Base-by-base conservation (phyloP, 2,888 invertebrate genomes). In the Hydriomena furcata region DNA sequence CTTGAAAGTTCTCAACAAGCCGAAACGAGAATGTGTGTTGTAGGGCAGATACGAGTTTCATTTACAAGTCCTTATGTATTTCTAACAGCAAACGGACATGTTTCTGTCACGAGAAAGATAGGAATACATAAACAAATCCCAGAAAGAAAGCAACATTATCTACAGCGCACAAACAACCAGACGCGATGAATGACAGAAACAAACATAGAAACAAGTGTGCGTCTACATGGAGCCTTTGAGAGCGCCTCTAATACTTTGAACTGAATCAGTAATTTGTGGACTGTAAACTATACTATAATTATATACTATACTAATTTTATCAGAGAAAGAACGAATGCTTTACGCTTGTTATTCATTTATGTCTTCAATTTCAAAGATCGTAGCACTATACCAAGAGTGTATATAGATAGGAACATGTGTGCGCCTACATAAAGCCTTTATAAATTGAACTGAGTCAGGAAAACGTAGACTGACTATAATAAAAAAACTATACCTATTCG, bases 161-260 rank as follows among this genome's bases (percentile, higher is more conserved):
- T 65, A 56, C 58, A 61, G 46, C 31, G 47, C 35, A 40, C 66
- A 66, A 68, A 68, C 71, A 71, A 57, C 56, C 66, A 71, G 74
- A 76, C 73, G 66, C 63, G 71, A 58, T 85, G 89, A 90, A 79
- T 84, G 90, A 90, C 86, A 89, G 83, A 84, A 79, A 80, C 89
- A 89, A 90, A 90, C 88, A 88, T 72, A 79, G 74, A 76, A 82
- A 80, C 87, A 83, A 89, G 84, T 82, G 82, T 70, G 76, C 80
- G 81, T 73, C 72, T 76, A 78, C 49, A 42, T 45, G 49, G 48
- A 49, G 58, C 50, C 49, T 30, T 71, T 65, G 61, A 67, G 57
- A 35, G 30, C 23, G 53, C 12, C n/a, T 55, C 20, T 32, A 5
- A 50, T 46, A 34, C 0, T 13, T 0, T 7, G 23, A 49, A 53